Evolutionary conservation across 2,888 invertebrate genomes (phyloP).

Genomic region (Villa cingulata): DNA sequence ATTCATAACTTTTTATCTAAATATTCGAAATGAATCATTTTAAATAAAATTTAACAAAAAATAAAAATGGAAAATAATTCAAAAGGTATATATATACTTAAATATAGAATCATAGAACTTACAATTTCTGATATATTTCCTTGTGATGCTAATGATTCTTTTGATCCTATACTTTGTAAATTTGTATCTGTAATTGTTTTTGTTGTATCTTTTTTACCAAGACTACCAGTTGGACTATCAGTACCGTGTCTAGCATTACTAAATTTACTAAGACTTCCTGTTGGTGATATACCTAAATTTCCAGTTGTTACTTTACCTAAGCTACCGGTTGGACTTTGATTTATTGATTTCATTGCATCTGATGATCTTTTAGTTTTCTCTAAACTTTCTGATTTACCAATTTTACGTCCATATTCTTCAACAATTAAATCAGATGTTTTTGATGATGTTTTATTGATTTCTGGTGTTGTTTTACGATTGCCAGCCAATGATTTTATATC

Average conservation of each 20-base stretch:
- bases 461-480: slow-evolving; percentile 34
- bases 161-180: slow-evolving; percentile 32
- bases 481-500: slow-evolving; percentile 30
- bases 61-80: slow-evolving; percentile 2
- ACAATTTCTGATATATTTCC: slow-evolving; percentile 34
- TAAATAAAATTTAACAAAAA: slow-evolving; percentile 10
- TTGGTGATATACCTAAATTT: slow-evolving; percentile 21
- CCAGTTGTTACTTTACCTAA: slow-evolving; percentile 29
- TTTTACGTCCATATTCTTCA: slow-evolving; percentile 34
- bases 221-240: slow-evolving; percentile 21
- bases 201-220: slow-evolving; percentile 26
- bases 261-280: slow-evolving; percentile 29
- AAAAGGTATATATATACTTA: background rate
- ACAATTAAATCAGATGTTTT: slow-evolving; percentile 31
- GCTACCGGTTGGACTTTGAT: slow-evolving; percentile 31
- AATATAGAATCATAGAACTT: slow-evolving; percentile 9
- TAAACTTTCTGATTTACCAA: slow-evolving; percentile 33
- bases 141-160: slow-evolving; percentile 35
- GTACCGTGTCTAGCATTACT: slow-evolving; percentile 18
- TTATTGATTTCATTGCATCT: slow-evolving; percentile 18
- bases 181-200: slow-evolving; percentile 21
- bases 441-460: slow-evolving; percentile 26
- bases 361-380: slow-evolving; percentile 26
- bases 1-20: slow-evolving; percentile 52
- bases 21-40: no score